phyloP scores from a whole-genome alignment of 2,113 vertebrate genomes.

The Rhinopithecus roxellana region DNA sequence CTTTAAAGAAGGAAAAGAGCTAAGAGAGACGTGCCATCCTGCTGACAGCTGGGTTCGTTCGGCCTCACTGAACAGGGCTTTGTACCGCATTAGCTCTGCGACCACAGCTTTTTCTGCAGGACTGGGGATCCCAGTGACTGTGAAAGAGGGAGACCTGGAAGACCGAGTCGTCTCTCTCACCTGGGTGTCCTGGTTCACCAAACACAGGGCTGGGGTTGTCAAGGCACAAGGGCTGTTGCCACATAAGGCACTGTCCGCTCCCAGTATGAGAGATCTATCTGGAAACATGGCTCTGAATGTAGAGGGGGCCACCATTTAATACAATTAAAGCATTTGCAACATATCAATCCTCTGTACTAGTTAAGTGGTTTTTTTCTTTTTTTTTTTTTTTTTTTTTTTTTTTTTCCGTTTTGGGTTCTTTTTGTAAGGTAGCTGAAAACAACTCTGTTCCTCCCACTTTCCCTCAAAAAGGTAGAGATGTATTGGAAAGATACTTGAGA shows the following conservation, averaged over 20 bases:
- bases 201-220: background rate
- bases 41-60: fast-evolving
- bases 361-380: background rate
- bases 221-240: background rate
- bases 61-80: fast-evolving
- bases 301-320: background rate
- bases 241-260: background rate
- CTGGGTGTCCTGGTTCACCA: background rate
- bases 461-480: background rate
- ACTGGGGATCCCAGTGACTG: background rate
- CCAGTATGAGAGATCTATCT: background rate
- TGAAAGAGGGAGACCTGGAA: background rate
- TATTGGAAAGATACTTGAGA: background rate
- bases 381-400: background rate
- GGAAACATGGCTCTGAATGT: background rate
- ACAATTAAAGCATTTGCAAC: background rate
- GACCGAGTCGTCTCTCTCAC: background rate
- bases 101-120: background rate
- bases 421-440: background rate
- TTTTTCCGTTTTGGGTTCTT: background rate
- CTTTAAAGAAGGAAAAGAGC: background rate
- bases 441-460: background rate
- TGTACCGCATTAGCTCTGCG: background rate
- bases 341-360: background rate
- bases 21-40: background rate